Evolutionary conservation across 2,797 vertebrate genomes (phyloP).

Genomic region (Channallabes apus): DNA sequence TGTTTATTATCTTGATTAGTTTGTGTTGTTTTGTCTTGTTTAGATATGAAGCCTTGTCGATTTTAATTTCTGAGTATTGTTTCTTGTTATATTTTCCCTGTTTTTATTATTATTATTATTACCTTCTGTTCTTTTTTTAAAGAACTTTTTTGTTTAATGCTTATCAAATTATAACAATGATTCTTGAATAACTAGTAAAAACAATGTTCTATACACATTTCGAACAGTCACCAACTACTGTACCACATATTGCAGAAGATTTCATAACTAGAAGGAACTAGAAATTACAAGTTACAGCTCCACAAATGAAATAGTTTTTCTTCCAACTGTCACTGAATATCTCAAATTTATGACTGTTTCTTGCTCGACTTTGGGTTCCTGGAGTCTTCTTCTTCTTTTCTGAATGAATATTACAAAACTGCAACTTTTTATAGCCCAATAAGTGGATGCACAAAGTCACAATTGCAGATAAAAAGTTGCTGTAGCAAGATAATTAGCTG

Average conservation of each 20-base stretch:
- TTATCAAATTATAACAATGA: background rate
- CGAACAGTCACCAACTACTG: background rate
- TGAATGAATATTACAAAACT: background rate
- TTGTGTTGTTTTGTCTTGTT: background rate
- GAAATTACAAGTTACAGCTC: background rate
- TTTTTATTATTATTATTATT: background rate
- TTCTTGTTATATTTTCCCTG: background rate
- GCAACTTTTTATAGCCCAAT: background rate
- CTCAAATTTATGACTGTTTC: background rate
- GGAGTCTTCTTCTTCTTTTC: background rate
- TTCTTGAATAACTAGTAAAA: background rate
- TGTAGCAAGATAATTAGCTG: background rate
- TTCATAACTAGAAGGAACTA: background rate
- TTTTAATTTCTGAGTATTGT: background rate
- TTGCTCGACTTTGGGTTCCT: background rate
- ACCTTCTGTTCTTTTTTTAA: background rate
- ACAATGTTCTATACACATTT: background rate
- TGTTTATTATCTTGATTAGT: background rate
- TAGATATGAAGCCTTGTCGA: background rate
- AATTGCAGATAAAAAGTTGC: background rate
- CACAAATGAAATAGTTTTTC: background rate
- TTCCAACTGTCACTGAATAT: background rate
- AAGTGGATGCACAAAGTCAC: background rate
- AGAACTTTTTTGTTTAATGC: background rate
- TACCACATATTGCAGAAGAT: background rate